These are phyloP conservation scores for Setipinna tenuifilis DNA, from an alignment of 2,797 vertebrate species.

Conservation along the genomic window DNA sequence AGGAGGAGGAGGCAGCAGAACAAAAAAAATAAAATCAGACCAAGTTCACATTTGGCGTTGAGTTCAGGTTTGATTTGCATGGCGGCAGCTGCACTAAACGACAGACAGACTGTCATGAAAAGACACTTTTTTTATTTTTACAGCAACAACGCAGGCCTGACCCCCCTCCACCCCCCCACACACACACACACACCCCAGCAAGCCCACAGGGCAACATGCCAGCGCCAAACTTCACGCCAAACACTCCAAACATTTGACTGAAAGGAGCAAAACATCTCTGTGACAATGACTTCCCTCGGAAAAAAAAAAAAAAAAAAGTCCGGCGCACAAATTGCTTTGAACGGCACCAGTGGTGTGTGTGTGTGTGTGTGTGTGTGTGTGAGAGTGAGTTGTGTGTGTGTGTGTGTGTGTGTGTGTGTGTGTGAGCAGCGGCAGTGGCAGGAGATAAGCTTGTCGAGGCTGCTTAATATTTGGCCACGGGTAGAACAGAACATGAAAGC, in stretches of 20 bases:
- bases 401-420: too few species aligned
- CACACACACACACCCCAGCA: too few species aligned
- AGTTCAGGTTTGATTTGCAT: constrained; percentile 5
- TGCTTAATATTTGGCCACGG: constrained; percentile 14
- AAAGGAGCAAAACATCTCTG: constrained; percentile 10
- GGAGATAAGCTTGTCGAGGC: constrained; percentile 14
- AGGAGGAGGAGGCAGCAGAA: constrained; percentile 51
- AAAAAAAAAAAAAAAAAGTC: neutral
- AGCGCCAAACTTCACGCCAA: constrained; percentile 4
- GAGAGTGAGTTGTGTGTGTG: too few species aligned
- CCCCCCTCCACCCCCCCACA: too few species aligned
- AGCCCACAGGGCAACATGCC: constrained; percentile 12
- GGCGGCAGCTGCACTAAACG: neutral
- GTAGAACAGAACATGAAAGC: constrained; percentile 17
- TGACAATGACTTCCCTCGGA: neutral
- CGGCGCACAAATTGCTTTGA: constrained; percentile 5
- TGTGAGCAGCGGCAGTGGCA: neutral
- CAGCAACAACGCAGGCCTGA: neutral
- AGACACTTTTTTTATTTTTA: neutral
- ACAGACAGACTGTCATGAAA: constrained; percentile 4
- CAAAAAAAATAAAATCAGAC: neutral
- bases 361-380: too few species aligned
- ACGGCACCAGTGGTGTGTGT: neutral
- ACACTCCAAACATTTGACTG: neutral
- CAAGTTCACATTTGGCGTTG: neutral